These are phyloP conservation scores for Aegotheles bennettii DNA, from an alignment of 2,113 vertebrate species.

Conservation along the genomic window DNA sequence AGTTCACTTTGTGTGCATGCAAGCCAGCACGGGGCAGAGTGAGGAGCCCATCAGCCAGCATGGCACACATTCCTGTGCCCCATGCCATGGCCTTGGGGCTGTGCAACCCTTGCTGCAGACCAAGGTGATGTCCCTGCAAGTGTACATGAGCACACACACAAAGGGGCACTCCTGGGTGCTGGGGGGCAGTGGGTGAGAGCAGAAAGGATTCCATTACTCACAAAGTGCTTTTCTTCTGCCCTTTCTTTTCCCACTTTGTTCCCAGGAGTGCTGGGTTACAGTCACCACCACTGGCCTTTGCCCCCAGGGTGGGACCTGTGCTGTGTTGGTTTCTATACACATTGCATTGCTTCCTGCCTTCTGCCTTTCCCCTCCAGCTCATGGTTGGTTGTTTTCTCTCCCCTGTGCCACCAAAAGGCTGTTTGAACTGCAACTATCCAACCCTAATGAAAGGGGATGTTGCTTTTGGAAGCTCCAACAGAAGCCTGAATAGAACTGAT, in stretches of 20 bases:
- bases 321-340: not conserved
- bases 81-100: accelerated
- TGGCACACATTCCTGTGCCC: not conserved
- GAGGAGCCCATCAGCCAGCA: not conserved
- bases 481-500: not conserved
- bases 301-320: not conserved
- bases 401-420: constrained; percentile 2
- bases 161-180: not conserved
- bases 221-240: not conserved
- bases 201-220: not conserved
- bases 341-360: not conserved
- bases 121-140: accelerated
- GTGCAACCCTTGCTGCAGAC: accelerated
- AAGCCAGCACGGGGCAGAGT: not conserved
- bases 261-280: not conserved
- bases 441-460: not conserved
- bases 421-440: constrained; percentile 10
- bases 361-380: not conserved
- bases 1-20: accelerated
- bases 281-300: not conserved
- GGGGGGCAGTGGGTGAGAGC: not conserved
- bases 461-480: constrained; percentile 6
- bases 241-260: not conserved
- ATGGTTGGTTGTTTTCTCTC: not conserved
- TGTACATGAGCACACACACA: accelerated